These are phyloP conservation scores for Malurus melanocephalus DNA, from an alignment of 2,113 vertebrate species.

Conservation along the genomic window DNA sequence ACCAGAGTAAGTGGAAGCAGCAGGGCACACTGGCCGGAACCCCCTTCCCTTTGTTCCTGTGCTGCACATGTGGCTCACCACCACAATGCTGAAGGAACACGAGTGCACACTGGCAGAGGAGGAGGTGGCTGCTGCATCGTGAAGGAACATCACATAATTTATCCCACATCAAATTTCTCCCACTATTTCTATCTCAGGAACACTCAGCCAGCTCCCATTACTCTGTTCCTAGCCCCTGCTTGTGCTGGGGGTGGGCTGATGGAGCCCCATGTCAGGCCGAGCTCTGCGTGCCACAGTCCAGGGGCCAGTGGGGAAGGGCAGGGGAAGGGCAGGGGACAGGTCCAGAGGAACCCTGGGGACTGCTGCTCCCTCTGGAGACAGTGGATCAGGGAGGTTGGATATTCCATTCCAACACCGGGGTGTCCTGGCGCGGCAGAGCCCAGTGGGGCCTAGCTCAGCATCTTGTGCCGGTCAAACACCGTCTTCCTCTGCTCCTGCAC, in stretches of 20 bases:
- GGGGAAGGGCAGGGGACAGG: background rate
- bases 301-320: rapidly evolving
- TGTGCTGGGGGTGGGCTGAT: background rate
- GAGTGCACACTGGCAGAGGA: background rate
- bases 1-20: background rate
- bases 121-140: background rate
- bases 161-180: background rate
- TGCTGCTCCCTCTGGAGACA: background rate
- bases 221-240: rapidly evolving
- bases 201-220: background rate
- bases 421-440: background rate
- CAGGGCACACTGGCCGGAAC: background rate
- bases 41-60: background rate
- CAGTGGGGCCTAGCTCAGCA: conserved; percentile 83
- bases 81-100: rapidly evolving
- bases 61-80: background rate
- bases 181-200: background rate
- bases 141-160: background rate
- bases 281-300: background rate
- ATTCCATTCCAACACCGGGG: background rate
- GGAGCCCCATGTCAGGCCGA: rapidly evolving
- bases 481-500: conserved; percentile 96
- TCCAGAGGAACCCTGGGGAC: background rate
- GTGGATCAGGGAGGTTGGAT: background rate
- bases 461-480: conserved; percentile 93